phyloP scores from a whole-genome alignment of 2,888 invertebrate species.

The Vesta saturnalis region DNA sequence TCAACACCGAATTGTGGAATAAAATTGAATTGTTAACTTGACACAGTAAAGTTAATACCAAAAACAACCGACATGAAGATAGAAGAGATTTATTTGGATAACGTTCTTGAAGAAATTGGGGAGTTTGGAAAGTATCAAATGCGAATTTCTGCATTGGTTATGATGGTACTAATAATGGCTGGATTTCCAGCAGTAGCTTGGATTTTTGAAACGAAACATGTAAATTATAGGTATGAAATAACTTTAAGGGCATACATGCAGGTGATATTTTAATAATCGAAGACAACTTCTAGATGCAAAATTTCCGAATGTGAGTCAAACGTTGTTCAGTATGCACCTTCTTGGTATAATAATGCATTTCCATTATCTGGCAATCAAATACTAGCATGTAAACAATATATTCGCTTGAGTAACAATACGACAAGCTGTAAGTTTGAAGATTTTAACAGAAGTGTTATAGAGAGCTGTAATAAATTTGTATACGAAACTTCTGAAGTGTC shows the following conservation, averaged over 20 bases:
- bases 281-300: neutral
- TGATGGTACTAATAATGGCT: conserved; percentile 70
- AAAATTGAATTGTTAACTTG: no score
- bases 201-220: conserved; percentile 75
- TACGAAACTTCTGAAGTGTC: neutral
- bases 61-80: no score
- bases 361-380: neutral
- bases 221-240: conserved; percentile 66
- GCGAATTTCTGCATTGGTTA: conserved; percentile 67
- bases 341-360: neutral
- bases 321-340: neutral
- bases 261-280: no score
- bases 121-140: conserved; percentile 75
- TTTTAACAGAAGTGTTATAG: neutral
- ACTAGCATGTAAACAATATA: neutral
- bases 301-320: neutral
- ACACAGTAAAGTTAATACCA: no score
- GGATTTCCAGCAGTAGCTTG: conserved; percentile 74
- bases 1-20: no score
- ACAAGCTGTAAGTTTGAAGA: neutral
- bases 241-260: neutral
- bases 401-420: neutral
- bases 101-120: conserved; percentile 67
- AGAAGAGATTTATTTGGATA: conserved; percentile 61
- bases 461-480: neutral